Conservation (phyloP, 2,113 vertebrate species). For the Corythornis madagascariensis region DNA sequence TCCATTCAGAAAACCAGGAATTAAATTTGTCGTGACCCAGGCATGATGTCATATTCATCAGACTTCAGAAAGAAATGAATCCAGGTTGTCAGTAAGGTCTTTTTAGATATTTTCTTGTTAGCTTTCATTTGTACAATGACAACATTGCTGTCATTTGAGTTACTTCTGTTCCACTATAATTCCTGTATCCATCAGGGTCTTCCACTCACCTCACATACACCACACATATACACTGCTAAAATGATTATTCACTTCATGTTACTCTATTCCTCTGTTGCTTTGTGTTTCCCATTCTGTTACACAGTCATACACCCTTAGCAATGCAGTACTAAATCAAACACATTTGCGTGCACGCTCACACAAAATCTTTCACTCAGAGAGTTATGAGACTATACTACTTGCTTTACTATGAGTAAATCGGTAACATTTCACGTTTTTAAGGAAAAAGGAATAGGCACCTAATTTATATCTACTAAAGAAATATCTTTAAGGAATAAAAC, state of each 20-base stretch:
- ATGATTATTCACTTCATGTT: background rate
- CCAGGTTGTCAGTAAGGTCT: background rate
- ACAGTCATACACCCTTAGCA: background rate
- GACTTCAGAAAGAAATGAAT: background rate
- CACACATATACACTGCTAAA: background rate
- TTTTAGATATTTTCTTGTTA: background rate
- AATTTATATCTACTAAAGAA: background rate
- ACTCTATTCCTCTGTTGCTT: background rate
- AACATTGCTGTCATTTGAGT: background rate
- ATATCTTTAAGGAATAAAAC: background rate
- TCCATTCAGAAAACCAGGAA: background rate
- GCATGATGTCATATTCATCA: background rate
- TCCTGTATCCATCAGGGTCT: background rate
- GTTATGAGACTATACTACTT: background rate
- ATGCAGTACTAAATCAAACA: background rate
- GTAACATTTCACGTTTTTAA: background rate
- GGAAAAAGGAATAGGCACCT: background rate
- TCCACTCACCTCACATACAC: background rate
- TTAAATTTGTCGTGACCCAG: background rate
- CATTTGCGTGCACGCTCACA: fast-evolving
- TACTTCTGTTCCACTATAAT: background rate
- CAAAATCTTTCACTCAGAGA: background rate
- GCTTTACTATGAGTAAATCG: background rate
- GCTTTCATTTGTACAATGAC: background rate
- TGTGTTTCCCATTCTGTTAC: background rate